A percentile compares a stretch with the other conserved stretches of the same genome.
These are phyloP conservation scores for Myopa tessellatipennis DNA, from an alignment of 2,888 invertebrate genomes.

Conservation along the genomic window DNA sequence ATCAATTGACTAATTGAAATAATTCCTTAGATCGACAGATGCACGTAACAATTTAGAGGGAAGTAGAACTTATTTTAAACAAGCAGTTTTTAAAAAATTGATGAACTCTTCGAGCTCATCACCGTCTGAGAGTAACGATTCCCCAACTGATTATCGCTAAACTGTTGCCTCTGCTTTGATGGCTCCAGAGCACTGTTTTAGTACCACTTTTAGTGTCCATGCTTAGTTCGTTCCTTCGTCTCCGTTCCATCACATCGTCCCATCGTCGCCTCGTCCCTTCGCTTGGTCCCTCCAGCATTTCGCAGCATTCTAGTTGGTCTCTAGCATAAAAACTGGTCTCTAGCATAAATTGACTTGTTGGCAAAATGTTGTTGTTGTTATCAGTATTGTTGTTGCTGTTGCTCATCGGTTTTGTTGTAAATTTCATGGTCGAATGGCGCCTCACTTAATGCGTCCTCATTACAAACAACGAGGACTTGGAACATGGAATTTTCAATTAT, in stretches of 20 bases:
- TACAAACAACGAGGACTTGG: neutral
- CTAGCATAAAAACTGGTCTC: too few relatives aligned
- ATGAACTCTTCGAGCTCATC: neutral
- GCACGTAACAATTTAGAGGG: too few relatives aligned
- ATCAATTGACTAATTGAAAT: too few relatives aligned
- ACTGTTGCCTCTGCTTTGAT: neutral
- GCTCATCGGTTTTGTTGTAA: neutral
- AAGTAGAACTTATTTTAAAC: too few relatives aligned
- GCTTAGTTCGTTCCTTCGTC: neutral
- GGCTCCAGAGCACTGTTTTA: neutral
- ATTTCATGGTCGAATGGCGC: slow-evolving; percentile 27
- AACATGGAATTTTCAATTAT: slow-evolving; percentile 32
- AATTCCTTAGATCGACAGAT: too few relatives aligned
- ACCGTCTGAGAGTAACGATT: neutral
- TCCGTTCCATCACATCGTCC: neutral
- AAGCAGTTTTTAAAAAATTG: too few relatives aligned
- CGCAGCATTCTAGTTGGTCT: too few relatives aligned
- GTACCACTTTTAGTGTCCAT: neutral
- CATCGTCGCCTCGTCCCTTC: neutral
- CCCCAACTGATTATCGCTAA: neutral
- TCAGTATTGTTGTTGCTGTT: slow-evolving; percentile 1
- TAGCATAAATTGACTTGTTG: slow-evolving; percentile 24
- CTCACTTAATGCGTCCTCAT: slow-evolving; percentile 1
- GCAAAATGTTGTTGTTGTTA: neutral
- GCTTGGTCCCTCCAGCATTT: too few relatives aligned